Evolutionary conservation across 2,888 invertebrate species (phyloP), one percentile per base, ranked within the genome.

Genomic region (Drosophila phalerata): DNA sequence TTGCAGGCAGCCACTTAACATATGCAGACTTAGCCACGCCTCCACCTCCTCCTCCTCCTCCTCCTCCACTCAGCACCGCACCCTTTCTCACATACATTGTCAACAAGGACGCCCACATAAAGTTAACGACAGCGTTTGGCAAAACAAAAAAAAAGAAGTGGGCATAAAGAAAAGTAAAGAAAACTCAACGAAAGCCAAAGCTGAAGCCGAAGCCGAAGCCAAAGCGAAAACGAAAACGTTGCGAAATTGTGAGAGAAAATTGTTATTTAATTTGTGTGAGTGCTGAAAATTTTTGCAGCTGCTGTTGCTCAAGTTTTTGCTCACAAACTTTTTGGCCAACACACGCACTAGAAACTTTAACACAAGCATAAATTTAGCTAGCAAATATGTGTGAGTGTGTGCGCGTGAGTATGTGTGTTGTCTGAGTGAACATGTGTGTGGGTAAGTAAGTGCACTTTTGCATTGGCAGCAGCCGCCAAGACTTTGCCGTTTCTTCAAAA

Each of bases 181-280:
- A 56, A 73, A 72, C 58, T 60, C 42, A 77, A 65, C 37, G 55
- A 45, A 37, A 62, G 47, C 40, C 34, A 45, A 43, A 34, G 55
- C 19, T 30, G 30, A 30, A 9, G 30, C 30, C 2, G 30, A 30
- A 30, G 30, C 28, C 13, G 30, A 30, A 52, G 58, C 79, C 52
- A 75, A 85, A 73, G 87, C 82, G 74, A 77, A 85, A 73, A 85
- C 82, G 74, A 77, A 77, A 75, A 71, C 79, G 72, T 76, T 71
- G 64, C 69, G 58, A 86, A 85, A 84, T 81, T 87, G 73, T 79
- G 77, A 85, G 89, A 69, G 83, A 87, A 87, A 85, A 85, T 85
- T 89, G 88, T 85, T 89, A 89, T 85, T 85, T 85, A 85, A 85
- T 85, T 85, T 85, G 85, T 89, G 88, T 85, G 89, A 89, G 85